Base-by-base conservation (phyloP, 53 echinoderm and acorn worm species). In the Apostichopus leukothele region DNA sequence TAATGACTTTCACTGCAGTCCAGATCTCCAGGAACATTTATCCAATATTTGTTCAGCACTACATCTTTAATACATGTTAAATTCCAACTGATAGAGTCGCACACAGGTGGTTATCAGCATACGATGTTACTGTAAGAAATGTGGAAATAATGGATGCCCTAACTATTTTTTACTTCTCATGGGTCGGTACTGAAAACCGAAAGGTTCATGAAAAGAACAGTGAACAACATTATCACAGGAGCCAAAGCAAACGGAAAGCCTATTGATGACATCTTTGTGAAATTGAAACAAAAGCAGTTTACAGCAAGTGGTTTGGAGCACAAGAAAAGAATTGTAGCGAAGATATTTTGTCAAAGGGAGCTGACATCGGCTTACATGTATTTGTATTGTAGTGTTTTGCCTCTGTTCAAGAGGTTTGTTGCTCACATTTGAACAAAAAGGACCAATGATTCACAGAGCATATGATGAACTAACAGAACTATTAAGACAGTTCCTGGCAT, bases 371-470 rank as follows among this genome's bases (percentile, higher is more conserved):
- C 90, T 55, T 87, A 79, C 50, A 86, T 92, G 90, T 18, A 89
- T 84, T 78, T 75, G 77, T 88, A 90, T 84, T 53, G 63, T 50
- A 89, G 90, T 85, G 50, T 90, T 76, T 60, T 93, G 88, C 93
- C 93, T 9, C 74, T 93, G 67, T 93, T 93, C 78, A 86, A 90
- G 88, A 86, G 90, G 57, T 92, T 89, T 73, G 92, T 92, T 92
- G 27, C 84, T 92, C 71, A 92, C 88, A 78, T 90, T 92, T 73
- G 88, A 90, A 86, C 90, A 89, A 57, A 92, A 92, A 27, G 87
- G 87, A 76, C 92, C 88, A 50, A 92, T 92, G 92, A 89, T 92
- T 27, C 92, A 92, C 22, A 53, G 78, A 79, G 52, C 86, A 55
- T 90, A 92, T 73, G 90, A 90, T 86, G 86, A 78, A 67, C 71